phyloP scores from a whole-genome alignment of 2,888 invertebrate species.

The Drosophila buzzatii region DNA sequence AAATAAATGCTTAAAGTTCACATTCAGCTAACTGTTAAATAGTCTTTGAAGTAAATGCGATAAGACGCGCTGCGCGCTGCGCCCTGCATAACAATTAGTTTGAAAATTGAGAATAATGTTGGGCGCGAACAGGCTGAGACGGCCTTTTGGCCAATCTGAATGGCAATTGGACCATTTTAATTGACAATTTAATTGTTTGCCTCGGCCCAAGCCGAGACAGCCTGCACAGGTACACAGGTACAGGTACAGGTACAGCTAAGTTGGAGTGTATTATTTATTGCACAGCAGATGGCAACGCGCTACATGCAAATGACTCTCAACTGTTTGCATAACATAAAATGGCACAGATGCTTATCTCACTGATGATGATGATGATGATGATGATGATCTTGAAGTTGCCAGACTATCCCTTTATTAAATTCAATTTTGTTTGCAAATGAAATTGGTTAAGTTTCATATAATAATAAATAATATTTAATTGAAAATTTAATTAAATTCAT shows the following conservation, averaged over 20 bases:
- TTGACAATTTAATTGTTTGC: slow-evolving; percentile 63
- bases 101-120: background rate
- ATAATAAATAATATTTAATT: no score
- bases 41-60: slow-evolving; percentile 17
- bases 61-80: slow-evolving; percentile 5
- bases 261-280: slow-evolving; percentile 12
- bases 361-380: background rate
- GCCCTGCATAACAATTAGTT: slow-evolving; percentile 26
- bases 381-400: background rate
- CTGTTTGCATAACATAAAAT: slow-evolving; percentile 42
- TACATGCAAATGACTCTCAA: slow-evolving; percentile 51
- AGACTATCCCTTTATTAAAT: no score
- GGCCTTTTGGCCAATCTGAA: slow-evolving; percentile 4
- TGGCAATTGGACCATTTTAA: slow-evolving; percentile 26
- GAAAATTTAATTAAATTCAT: background rate
- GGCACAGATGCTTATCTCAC: background rate
- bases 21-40: slow-evolving; percentile 12
- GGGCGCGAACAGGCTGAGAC: background rate
- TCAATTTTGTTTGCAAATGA: background rate
- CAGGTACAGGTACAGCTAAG: background rate
- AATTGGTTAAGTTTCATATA: no score
- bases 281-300: slow-evolving; percentile 32
- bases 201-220: slow-evolving; percentile 10
- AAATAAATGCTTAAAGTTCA: background rate
- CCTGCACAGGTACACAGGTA: no score